Base-by-base conservation (phyloP, 2,888 invertebrate genomes). In the Diarsia mendica region DNA sequence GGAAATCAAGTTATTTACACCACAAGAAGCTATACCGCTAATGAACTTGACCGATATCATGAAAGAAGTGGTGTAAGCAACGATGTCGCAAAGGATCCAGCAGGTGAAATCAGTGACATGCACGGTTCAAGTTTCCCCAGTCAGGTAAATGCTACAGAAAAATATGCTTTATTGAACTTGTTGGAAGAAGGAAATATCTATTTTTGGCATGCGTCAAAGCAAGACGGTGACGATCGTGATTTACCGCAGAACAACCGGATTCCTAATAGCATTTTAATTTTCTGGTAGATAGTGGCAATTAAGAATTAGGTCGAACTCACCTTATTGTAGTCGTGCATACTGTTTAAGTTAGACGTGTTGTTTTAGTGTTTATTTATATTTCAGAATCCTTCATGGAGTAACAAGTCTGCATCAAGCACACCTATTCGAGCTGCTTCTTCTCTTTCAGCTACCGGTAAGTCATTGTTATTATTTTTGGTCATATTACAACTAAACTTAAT, bases 221-320 rank as follows among this genome's bases (percentile, higher is more conserved):
- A 66, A 81, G 80, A 79, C 64, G 69, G 75, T 89, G 79, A 86
- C 79, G 78, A 79, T 83, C 80, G 84, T 92, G 89, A 92, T 92
- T 93, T 91, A 94, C 95, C 95, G 89, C 95, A 94, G 87, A 89
- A 89, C 83, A 95, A 96, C 96, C 93, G 93, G 96, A 93, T 94
- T 87, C 87, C 65, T 96, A 96, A 96, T 92, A 94, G 91, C 91
- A 91, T 92, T 94, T 95, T 95, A 95, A 96, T 95, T 90, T 91
- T 87, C 87, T 92, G 85, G 86, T 91, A 90, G 89, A 90, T 92
- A 90, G 89, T 87, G 87, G 87, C 88, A 90, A 95, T 95, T 94
- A 93, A 91, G 90, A 93, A 93, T 89, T 91, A 91, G 91, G 89
- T 89, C 90, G 85, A 87, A 87, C 80, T 86, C 80, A 90, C 85